Percentiles rank a stretch among this genome's conserved stretches.
Conservation (phyloP, 1,140 invertebrate genomes). For the Drosophila kanapiae region DNA sequence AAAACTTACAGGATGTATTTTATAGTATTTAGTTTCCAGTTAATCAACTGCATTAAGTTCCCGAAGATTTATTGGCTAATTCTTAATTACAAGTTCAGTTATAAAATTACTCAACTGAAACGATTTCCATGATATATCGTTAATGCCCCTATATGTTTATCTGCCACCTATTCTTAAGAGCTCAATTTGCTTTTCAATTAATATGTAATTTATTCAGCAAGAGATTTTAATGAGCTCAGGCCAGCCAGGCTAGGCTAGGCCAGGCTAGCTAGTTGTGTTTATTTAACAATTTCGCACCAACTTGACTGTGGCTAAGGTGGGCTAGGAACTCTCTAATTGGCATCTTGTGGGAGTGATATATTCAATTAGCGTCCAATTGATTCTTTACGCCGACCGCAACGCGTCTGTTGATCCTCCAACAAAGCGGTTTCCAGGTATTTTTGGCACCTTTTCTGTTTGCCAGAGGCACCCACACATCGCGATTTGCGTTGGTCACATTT, state of each 20-base stretch:
- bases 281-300: slow-evolving; percentile 18
- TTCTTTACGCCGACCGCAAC: background rate
- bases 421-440: slow-evolving; percentile 43
- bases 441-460: slow-evolving; percentile 41
- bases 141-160: slow-evolving; percentile 17
- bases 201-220: slow-evolving; percentile 27
- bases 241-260: background rate
- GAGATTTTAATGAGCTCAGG: slow-evolving; percentile 28
- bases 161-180: slow-evolving; percentile 14
- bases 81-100: background rate
- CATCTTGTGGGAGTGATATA: slow-evolving; percentile 47
- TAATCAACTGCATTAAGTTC: background rate
- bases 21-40: background rate
- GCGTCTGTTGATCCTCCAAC: slow-evolving; percentile 27
- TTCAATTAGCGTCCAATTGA: slow-evolving; percentile 48
- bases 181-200: slow-evolving; percentile 32
- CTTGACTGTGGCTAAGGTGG: background rate
- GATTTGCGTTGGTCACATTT: slow-evolving; percentile 40
- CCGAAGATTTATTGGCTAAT: background rate
- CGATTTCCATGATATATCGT: slow-evolving; percentile 5
- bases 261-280: slow-evolving; percentile 2
- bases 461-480: slow-evolving; percentile 29
- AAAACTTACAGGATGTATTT: background rate
- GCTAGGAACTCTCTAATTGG: slow-evolving; percentile 28
- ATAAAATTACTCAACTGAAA: slow-evolving; percentile 10